A percentile compares a stretch with the other conserved stretches of the same genome.
Evolutionary conservation across 2,888 invertebrate genomes (phyloP).

Genomic region (Silvanus unidentatus): DNA sequence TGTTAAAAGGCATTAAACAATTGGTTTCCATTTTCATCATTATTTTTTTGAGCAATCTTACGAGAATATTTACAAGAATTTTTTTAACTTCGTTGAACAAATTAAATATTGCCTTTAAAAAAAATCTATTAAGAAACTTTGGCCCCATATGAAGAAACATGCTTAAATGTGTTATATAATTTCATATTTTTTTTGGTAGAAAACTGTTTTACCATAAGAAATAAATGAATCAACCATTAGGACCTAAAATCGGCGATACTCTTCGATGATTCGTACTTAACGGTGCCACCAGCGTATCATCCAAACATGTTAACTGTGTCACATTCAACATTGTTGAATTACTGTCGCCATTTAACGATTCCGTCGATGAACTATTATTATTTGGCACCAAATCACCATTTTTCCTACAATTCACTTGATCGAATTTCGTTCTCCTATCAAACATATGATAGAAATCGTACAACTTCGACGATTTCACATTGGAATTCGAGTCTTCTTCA

Average conservation of each 20-base stretch:
- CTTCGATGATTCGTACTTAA: constrained; percentile 24
- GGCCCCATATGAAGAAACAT: too few relatives aligned
- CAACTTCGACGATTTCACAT: constrained; percentile 35
- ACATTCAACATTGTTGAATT: constrained; percentile 27
- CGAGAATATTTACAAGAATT: too few relatives aligned
- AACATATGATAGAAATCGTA: constrained; percentile 30
- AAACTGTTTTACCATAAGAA: too few relatives aligned
- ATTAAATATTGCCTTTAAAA: too few relatives aligned
- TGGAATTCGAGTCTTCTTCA: constrained; percentile 39
- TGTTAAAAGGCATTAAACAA: too few relatives aligned
- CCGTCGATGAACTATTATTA: constrained; percentile 16
- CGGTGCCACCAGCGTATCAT: constrained; percentile 25
- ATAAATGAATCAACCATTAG: constrained; percentile 35
- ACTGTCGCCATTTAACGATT: constrained; percentile 20
- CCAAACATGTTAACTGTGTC: constrained; percentile 36
- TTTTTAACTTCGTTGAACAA: too few relatives aligned
- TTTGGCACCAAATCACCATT: constrained; percentile 17
- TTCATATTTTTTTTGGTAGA: too few relatives aligned
- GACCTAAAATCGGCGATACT: constrained; percentile 37
- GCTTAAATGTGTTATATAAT: too few relatives aligned
- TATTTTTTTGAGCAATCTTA: too few relatives aligned
- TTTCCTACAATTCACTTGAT: constrained; percentile 7
- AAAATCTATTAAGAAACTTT: too few relatives aligned
- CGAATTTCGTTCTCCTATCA: constrained; percentile 26
- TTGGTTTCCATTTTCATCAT: too few relatives aligned